Base-by-base conservation (phyloP, 2,888 invertebrate species). In the Sinhomidia bicolor region DNA sequence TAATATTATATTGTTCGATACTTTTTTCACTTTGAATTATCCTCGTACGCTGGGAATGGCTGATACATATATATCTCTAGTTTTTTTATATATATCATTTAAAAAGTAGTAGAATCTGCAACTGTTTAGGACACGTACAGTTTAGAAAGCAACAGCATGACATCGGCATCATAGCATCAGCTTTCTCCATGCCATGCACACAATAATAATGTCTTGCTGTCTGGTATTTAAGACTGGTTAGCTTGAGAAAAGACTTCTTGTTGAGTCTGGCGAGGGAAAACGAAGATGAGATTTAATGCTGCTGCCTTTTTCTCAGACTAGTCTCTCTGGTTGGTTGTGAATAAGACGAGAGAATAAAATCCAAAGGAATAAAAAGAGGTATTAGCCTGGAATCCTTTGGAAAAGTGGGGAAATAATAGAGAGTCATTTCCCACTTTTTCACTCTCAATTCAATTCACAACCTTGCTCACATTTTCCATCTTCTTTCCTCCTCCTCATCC, bases 371-470 rank as follows among this genome's bases (percentile, higher is more conserved):
- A 85, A 82, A 89, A 85, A 76, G 62, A 60, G 82, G 89, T 82
- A 89, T 89, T 89, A 89, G 89, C 65, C 57, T 82, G 85, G 71
- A 88, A 89, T 79, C 79, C 85, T 81, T 65, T 36, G 84, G 81
- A 89, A 89, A 89, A 89, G 89, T 89, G 89, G 89, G 85, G 60
- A 89, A 85, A 89, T 85, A 89, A 89, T 89, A 85, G 85, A 81
- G 89, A 89, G 36, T 78, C 85, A 89, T 89, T 89, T 84, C 81
- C 80, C 74, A 85, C 85, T 89, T 89, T 88, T 74, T 78, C 82
- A 84, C 71, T 81, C 23, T 60, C 85, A 85, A 85, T 89, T 89
- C 89, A 89, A 85, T 79, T 85, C 89, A 68, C 85, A 80, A 85
- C 81, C 76, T 82, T 85, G 65, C 82, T 76, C 81, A 85, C 82